Evolutionary conservation across 2,888 invertebrate genomes (phyloP).

Genomic region (Ochropleura plecta): DNA sequence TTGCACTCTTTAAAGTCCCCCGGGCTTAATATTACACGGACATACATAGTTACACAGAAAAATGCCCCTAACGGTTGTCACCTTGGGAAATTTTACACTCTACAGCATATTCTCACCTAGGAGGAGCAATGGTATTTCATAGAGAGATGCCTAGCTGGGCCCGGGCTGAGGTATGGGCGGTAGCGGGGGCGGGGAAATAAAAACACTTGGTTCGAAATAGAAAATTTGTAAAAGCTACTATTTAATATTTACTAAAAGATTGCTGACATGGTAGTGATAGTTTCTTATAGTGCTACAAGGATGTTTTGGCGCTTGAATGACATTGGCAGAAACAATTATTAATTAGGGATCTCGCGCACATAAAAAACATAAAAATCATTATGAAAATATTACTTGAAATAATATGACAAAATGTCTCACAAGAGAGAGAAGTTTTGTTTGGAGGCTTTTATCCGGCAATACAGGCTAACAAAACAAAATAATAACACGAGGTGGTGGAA

Average conservation of each 20-base stretch:
- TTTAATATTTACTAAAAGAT: background rate
- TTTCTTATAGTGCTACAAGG: background rate
- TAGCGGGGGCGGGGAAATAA: constrained; percentile 24
- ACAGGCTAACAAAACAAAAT: no score
- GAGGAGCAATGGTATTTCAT: constrained; percentile 80
- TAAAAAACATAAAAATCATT: no score
- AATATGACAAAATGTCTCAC: no score
- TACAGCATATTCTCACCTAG: constrained; percentile 83
- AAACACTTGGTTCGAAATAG: background rate
- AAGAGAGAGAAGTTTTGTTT: no score
- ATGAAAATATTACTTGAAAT: no score
- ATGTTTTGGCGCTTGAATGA: background rate
- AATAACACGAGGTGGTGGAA: background rate
- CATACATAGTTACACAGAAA: constrained; percentile 79
- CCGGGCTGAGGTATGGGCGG: constrained; percentile 16
- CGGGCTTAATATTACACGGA: constrained; percentile 71
- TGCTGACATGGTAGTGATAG: no score
- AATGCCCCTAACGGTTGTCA: constrained; percentile 78
- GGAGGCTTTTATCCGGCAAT: no score
- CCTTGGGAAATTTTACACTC: constrained; percentile 83
- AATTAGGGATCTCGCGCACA: background rate
- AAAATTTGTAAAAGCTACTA: no score
- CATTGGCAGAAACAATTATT: background rate
- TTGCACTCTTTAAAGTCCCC: constrained; percentile 69
- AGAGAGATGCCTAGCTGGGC: constrained; percentile 75